Base-by-base conservation (phyloP, 2,113 vertebrate genomes). In the Neogale vison region DNA sequence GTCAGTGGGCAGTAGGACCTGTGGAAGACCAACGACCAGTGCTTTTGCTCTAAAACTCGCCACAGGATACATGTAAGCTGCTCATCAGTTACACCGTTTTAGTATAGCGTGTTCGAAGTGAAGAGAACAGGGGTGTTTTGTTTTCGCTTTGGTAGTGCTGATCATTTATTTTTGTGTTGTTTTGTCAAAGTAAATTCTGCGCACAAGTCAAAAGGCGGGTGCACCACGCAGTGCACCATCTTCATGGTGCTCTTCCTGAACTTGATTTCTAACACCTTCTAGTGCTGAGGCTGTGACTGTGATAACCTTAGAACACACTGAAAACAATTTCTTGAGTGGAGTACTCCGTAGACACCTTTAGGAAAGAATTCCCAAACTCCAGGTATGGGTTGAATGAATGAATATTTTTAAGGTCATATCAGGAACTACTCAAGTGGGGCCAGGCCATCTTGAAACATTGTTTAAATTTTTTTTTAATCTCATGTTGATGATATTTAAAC, bases 61-160 rank as follows among this genome's bases (percentile, higher is more conserved):
- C 85, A 6, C 87, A 81, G 85, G 0, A 3, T 85, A 85, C 63
- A 69, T 88, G 55, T 65, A 80, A 57, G 95, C 95, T 79, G 45
- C 96, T 98, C 91, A 1, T 34, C 93, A 79, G 34, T 95, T 94
- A 50, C 1, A 79, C 83, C 50, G 65, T 77, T 31, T 82, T 94
- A 39, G 72, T 95, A 59, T 81, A 57, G 42, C 89, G 39, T 91
- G 42, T 96, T 98, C 90, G 69, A 31, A 90, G 95, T 89, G 24
- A 67, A 77, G 81, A 83, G 26, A 81, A 95, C 95, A 90, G 67
- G 63, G 86, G 18, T n/a, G 47, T 34, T 79, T 79, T 79, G 29
- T 15, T 57, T 52, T n/a, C 42, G 59, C 21, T 93, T 98, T 97
- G 31, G 91, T 99, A 98, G 99, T 99, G 99, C 98, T 98, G 97